Percentiles rank a stretch among this genome's conserved stretches.
These are phyloP conservation scores for Sphenodon punctatus DNA, from an alignment of 2,797 vertebrate genomes.

Conservation along the genomic window DNA sequence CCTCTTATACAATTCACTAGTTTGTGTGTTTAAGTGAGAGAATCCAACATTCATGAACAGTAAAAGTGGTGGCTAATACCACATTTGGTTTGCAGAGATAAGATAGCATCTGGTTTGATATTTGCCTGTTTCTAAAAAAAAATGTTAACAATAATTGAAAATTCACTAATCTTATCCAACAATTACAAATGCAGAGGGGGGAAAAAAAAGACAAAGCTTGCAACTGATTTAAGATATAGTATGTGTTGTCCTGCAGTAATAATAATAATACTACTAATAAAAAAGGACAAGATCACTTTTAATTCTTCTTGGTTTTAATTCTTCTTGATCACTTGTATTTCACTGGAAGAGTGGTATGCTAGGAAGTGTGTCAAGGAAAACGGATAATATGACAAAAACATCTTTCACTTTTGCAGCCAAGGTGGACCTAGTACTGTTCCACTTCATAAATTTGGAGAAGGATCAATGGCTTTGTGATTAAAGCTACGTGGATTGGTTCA, in stretches of 20 bases:
- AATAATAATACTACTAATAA: not conserved
- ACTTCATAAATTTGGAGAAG: accelerated
- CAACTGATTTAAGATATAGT: not conserved
- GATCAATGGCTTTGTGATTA: accelerated
- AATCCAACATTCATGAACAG: accelerated
- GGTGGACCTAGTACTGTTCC: not conserved
- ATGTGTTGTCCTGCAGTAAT: not conserved
- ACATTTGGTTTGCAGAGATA: not conserved
- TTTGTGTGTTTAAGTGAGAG: not conserved
- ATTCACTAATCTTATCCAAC: not conserved
- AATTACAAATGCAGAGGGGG: not conserved
- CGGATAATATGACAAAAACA: not conserved
- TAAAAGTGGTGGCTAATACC: not conserved
- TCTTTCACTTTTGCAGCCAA: not conserved
- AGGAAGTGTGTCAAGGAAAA: not conserved
- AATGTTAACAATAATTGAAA: not conserved
- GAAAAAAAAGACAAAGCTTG: not conserved
- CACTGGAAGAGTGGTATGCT: not conserved
- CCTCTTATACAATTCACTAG: not conserved
- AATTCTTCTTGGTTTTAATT: not conserved
- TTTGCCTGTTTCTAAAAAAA: not conserved
- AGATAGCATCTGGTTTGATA: not conserved
- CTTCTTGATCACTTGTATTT: not conserved
- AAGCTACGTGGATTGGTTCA: accelerated
- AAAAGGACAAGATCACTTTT: too few species aligned